Conservation (phyloP, 2,113 vertebrate species). For the Siniperca chuatsi region DNA sequence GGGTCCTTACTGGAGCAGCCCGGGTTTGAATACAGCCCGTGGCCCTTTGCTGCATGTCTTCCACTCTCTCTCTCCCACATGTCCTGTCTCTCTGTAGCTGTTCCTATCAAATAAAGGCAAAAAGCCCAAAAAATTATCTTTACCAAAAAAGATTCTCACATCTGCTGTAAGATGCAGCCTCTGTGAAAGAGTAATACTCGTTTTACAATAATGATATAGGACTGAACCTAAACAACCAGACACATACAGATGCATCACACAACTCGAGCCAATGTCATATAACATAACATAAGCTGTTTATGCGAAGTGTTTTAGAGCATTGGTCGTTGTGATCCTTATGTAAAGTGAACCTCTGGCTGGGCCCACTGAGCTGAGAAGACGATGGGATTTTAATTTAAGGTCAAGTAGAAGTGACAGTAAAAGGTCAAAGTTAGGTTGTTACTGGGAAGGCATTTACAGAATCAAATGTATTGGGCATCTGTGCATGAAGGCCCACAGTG, state of each 20-base stretch:
- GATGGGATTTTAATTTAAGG: conserved; percentile 37
- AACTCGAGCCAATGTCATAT: neutral
- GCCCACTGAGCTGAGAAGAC: neutral
- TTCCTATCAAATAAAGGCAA: too few relatives aligned
- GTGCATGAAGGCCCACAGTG: neutral
- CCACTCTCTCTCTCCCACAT: too few relatives aligned
- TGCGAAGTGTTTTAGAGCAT: conserved; percentile 1
- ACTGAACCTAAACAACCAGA: neutral
- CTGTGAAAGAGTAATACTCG: neutral
- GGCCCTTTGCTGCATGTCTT: too few relatives aligned
- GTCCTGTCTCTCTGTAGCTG: too few relatives aligned
- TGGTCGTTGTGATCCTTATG: neutral
- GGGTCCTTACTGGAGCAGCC: too few relatives aligned
- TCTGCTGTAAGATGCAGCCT: neutral
- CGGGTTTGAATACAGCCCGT: too few relatives aligned
- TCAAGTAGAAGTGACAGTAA: conserved; percentile 8
- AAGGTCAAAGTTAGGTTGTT: conserved; percentile 8
- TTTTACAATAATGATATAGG: neutral
- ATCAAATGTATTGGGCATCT: neutral
- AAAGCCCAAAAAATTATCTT: too few relatives aligned
- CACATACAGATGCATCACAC: neutral
- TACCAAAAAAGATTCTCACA: neutral
- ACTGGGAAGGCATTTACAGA: conserved; percentile 6
- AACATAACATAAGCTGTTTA: neutral
- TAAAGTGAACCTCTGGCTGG: conserved; percentile 9